Percentiles rank a stretch among this genome's conserved stretches.
phyloP scores from a whole-genome alignment of 2,888 invertebrate genomes.

The Xestia c-nigrum region DNA sequence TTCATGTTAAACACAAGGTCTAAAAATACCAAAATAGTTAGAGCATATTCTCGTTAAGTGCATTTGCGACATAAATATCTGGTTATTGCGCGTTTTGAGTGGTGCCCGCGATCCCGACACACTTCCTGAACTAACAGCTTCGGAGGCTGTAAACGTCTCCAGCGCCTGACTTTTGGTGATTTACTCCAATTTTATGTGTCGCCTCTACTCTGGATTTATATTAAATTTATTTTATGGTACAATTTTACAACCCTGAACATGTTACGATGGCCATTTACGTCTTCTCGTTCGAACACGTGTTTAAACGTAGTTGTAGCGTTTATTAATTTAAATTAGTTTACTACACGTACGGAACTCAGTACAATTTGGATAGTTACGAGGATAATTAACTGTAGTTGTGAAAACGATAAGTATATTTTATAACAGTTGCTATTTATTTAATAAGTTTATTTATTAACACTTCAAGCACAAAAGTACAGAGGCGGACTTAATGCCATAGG shows the following conservation, averaged over 20 bases:
- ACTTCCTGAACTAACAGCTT: constrained; percentile 87
- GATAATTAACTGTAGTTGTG: neutral
- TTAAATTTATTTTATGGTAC: constrained; percentile 88
- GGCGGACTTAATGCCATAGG: no score
- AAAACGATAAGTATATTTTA: constrained; percentile 14
- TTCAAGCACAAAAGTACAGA: no score
- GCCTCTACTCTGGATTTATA: constrained; percentile 86
- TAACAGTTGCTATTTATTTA: constrained; percentile 20
- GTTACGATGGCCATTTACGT: constrained; percentile 80
- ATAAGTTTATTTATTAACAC: no score
- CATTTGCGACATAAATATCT: constrained; percentile 78
- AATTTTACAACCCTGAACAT: constrained; percentile 86
- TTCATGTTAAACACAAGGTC: constrained; percentile 1
- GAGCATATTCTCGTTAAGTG: constrained; percentile 70
- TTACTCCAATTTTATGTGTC: constrained; percentile 90
- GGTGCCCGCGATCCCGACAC: constrained; percentile 76
- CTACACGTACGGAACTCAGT: neutral
- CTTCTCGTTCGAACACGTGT: constrained; percentile 74
- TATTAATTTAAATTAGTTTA: constrained; percentile 60
- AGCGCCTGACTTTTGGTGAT: constrained; percentile 89
- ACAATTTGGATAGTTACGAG: neutral
- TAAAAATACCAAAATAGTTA: constrained; percentile 38
- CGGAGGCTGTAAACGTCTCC: constrained; percentile 88
- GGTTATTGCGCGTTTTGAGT: constrained; percentile 82
- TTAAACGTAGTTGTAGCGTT: constrained; percentile 63